Evolutionary conservation across 2,113 vertebrate species (phyloP).

Genomic region (Furnarius figulus): DNA sequence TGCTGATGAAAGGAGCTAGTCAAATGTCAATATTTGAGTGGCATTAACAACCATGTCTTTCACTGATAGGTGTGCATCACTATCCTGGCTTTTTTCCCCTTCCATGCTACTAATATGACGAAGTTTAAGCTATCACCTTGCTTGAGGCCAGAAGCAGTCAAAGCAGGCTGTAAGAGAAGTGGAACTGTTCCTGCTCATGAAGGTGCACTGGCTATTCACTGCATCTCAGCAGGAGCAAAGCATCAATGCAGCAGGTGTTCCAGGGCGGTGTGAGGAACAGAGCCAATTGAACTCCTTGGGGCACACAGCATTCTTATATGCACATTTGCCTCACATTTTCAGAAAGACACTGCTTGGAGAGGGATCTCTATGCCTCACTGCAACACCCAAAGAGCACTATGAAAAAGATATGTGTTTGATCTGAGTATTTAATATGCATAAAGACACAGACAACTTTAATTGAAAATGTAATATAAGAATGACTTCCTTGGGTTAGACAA

Average conservation of each 20-base stretch:
- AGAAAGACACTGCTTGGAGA: neutral
- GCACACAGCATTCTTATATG: neutral
- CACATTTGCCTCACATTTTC: neutral
- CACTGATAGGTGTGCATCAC: neutral
- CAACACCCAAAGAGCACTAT: neutral
- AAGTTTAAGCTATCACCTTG: neutral
- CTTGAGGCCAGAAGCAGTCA: neutral
- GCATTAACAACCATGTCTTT: neutral
- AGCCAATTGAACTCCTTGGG: neutral
- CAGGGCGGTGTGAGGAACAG: neutral
- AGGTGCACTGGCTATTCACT: neutral
- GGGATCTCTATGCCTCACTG: neutral
- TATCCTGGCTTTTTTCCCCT: neutral
- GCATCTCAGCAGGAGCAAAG: accelerated
- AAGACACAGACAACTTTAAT: neutral
- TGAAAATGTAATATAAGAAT: neutral
- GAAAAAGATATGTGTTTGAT: neutral
- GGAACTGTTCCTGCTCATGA: neutral
- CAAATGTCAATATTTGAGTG: neutral
- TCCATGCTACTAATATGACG: neutral
- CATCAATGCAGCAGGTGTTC: neutral
- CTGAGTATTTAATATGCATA: neutral
- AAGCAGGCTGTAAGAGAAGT: neutral
- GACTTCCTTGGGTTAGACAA: neutral
- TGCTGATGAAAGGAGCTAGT: neutral